Evolutionary conservation across 2,797 vertebrate genomes (phyloP).

Genomic region (Myotis findleyi): DNA sequence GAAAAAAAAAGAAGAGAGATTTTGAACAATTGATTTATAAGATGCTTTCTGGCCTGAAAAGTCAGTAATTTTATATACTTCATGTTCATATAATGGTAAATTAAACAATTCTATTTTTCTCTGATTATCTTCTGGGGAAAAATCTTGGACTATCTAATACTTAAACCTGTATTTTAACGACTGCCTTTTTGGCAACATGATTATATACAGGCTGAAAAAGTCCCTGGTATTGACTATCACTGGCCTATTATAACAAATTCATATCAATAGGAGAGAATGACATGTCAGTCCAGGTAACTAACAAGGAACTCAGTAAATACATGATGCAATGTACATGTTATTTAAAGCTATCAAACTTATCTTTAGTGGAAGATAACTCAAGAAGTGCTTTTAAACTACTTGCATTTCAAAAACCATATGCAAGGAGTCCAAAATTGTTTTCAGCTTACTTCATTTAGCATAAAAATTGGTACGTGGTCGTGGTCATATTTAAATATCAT

Average conservation of each 20-base stretch:
- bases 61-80: not conserved
- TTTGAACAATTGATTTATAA: not conserved
- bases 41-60: not conserved
- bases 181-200: not conserved
- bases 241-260: not conserved
- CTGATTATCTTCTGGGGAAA: not conserved
- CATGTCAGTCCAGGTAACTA: not conserved
- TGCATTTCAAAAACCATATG: not conserved
- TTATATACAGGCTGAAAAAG: not conserved
- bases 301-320: not conserved
- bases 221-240: not conserved
- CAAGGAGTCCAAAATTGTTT: not conserved
- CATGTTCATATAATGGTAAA: not conserved
- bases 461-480: not conserved
- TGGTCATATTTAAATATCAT: not conserved
- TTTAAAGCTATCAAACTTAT: not conserved
- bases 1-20: not conserved
- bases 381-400: not conserved
- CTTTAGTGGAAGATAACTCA: not conserved
- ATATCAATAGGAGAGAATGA: not conserved
- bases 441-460: not conserved
- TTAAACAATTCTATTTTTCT: not conserved
- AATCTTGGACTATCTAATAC: not conserved
- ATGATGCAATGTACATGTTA: not conserved
- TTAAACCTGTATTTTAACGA: not conserved